Evolutionary conservation across 2,888 invertebrate genomes (phyloP), one percentile per base, ranked within the genome.

Genomic region (Cantharis lateralis): DNA sequence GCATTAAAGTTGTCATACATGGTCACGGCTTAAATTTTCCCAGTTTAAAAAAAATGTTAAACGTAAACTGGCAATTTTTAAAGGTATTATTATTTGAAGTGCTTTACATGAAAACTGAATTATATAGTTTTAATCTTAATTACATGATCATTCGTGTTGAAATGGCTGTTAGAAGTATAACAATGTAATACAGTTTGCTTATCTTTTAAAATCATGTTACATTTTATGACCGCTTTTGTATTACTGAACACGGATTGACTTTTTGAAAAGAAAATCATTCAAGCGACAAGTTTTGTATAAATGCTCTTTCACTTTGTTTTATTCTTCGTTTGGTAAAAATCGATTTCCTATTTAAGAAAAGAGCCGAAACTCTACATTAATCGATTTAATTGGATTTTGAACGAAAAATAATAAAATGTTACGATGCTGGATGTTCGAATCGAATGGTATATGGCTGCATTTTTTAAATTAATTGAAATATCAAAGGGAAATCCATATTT

Each of bases 391-490:
- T 48, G 9, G 48, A 48, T n/a, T 48, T 48, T 48, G 48, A 48
- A 48, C n/a, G n/a, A n/a, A 48, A 48, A 48, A 13, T 48, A n/a
- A n/a, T 48, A 48, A n/a, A 48, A 48, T n/a, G n/a, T 48, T 48
- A 48, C 7, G n/a, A 48, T 48, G 48, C 13, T 48, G n/a, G 7
- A 48, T n/a, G n/a, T 48, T 9, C 7, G n/a, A n/a, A 48, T n/a
- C n/a, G n/a, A n/a, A 9, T 48, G n/a, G n/a, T n/a, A n/a, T 48
- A 48, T n/a, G 7, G 48, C n/a, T 48, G n/a, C 48, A 48, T 63
- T 71, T 72, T 64, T 73, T 15, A 73, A 73, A 68, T 18, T 28
- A 73, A 73, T 73, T 73, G 68, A 73, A 73, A 73, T 73, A 73
- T 73, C 73, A 73, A 69, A 62, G 62, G 28, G 62, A 62, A 62